phyloP scores from a whole-genome alignment of 2,888 invertebrate species.

The Prenolepis imparis region DNA sequence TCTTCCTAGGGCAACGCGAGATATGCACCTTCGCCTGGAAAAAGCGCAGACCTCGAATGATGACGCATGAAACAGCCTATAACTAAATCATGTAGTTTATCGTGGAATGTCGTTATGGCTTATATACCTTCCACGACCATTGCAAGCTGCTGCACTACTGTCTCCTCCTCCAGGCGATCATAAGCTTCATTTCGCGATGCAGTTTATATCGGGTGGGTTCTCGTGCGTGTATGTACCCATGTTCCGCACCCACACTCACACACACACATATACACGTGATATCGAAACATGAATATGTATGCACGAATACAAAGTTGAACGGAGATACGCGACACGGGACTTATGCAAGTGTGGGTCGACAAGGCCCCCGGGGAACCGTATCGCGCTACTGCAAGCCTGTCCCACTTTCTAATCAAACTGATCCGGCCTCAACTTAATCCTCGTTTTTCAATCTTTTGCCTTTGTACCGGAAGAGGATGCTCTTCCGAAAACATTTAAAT shows the following conservation, averaged over 20 bases:
- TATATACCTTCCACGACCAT: conserved; percentile 57
- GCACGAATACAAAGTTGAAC: conserved; percentile 48
- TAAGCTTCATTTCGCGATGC: conserved; percentile 11
- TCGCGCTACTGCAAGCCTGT: conserved; percentile 78
- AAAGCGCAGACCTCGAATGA: conserved; percentile 9
- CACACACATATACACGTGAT: neutral
- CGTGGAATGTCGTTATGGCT: conserved; percentile 68
- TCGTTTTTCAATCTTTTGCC: conserved; percentile 48
- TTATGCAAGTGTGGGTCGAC: conserved; percentile 79
- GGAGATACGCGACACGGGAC: conserved; percentile 46
- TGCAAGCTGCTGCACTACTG: conserved; percentile 35
- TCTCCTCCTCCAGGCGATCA: conserved; percentile 23
- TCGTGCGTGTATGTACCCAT: neutral
- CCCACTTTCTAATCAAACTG: conserved; percentile 84
- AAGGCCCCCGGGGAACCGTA: conserved; percentile 76
- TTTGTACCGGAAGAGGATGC: conserved; percentile 1
- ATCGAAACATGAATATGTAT: neutral
- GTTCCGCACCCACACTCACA: neutral
- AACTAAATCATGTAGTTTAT: conserved; percentile 59
- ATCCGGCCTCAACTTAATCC: conserved; percentile 67
- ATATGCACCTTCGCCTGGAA: conserved; percentile 14
- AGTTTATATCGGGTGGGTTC: conserved; percentile 34
- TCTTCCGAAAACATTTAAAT: neutral
- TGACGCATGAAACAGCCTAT: conserved; percentile 55
- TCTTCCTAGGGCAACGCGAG: conserved; percentile 33